A percentile compares a stretch with the other conserved stretches of the same genome.
These are phyloP conservation scores for Hymenochirus boettgeri DNA, from an alignment of 2,113 vertebrate genomes.

Conservation along the genomic window DNA sequence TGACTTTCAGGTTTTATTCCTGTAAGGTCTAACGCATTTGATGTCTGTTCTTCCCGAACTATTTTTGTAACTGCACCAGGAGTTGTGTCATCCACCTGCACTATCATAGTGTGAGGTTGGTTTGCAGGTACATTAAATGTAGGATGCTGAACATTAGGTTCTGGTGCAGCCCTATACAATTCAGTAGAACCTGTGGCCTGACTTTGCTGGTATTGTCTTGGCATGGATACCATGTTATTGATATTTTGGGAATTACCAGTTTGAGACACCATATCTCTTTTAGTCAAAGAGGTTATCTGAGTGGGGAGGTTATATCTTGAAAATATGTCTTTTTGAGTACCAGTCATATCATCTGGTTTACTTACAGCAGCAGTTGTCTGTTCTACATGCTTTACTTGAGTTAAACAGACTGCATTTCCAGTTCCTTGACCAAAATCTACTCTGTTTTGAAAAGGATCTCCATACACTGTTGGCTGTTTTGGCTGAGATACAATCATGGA, in stretches of 20 bases:
- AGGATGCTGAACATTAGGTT: slow-evolving; percentile 78
- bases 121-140: slow-evolving; percentile 69
- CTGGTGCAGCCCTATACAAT: slow-evolving; percentile 71
- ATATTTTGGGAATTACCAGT: slow-evolving; percentile 62
- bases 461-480: slow-evolving; percentile 84
- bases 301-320: slow-evolving; percentile 82
- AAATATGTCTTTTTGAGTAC: slow-evolving; percentile 78
- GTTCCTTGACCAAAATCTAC: slow-evolving; percentile 88
- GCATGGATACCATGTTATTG: slow-evolving; percentile 62
- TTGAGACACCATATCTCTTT: slow-evolving; percentile 82
- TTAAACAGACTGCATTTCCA: slow-evolving; percentile 84
- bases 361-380: slow-evolving; percentile 59
- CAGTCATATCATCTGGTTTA: slow-evolving; percentile 71
- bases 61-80: slow-evolving; percentile 79
- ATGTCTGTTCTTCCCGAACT: slow-evolving; percentile 72
- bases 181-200: slow-evolving; percentile 62
- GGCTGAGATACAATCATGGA: slow-evolving; percentile 82
- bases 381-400: slow-evolving; percentile 70
- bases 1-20: slow-evolving; percentile 87
- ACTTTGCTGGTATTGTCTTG: slow-evolving; percentile 71
- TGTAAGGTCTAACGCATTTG: slow-evolving; percentile 85
- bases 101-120: slow-evolving; percentile 89
- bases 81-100: slow-evolving; percentile 80
- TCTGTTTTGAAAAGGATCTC: slow-evolving; percentile 90
- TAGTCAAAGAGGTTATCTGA: slow-evolving; percentile 72